Percentiles rank a stretch among this genome's conserved stretches.
These are phyloP conservation scores for Epinephelus coioides DNA, from an alignment of 2,797 vertebrate genomes.

Conservation along the genomic window DNA sequence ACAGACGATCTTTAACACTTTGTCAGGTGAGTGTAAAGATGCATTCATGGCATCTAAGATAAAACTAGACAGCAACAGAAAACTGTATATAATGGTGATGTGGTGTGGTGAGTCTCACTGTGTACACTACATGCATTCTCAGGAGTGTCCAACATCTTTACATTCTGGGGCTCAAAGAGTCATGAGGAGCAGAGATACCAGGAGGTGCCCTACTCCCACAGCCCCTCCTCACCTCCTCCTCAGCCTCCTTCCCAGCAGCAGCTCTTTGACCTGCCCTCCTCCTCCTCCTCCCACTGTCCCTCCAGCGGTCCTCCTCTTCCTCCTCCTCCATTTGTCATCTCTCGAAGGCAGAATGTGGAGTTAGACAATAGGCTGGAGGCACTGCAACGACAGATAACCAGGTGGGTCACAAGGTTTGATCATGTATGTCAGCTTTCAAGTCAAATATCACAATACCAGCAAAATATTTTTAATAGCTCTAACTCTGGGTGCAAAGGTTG, in stretches of 20 bases:
- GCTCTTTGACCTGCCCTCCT: constrained; percentile 56
- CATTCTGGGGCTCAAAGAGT: constrained; percentile 87
- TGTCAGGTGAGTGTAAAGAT: constrained; percentile 82
- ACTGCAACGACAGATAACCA: constrained; percentile 89
- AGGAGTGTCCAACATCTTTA: constrained; percentile 91
- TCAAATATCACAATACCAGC: neutral
- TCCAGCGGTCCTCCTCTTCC: constrained; percentile 67
- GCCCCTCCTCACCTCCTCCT: constrained; percentile 70
- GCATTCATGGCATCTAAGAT: neutral
- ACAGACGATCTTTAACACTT: constrained; percentile 78
- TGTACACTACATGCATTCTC: constrained; percentile 82
- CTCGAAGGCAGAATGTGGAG: constrained; percentile 74
- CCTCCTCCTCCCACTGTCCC: constrained; percentile 63
- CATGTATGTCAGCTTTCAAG: neutral
- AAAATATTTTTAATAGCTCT: neutral
- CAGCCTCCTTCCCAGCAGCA: constrained; percentile 75
- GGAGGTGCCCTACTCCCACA: constrained; percentile 86
- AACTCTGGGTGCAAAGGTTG: neutral
- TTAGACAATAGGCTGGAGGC: constrained; percentile 88
- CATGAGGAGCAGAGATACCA: constrained; percentile 83
- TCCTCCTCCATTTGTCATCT: constrained; percentile 65
- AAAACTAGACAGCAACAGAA: neutral
- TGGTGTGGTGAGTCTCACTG: neutral
- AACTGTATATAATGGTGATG: neutral
- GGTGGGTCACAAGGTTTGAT: constrained; percentile 73